Conservation (phyloP, 2,113 vertebrate species). For the Neodontobutis hainanensis region DNA sequence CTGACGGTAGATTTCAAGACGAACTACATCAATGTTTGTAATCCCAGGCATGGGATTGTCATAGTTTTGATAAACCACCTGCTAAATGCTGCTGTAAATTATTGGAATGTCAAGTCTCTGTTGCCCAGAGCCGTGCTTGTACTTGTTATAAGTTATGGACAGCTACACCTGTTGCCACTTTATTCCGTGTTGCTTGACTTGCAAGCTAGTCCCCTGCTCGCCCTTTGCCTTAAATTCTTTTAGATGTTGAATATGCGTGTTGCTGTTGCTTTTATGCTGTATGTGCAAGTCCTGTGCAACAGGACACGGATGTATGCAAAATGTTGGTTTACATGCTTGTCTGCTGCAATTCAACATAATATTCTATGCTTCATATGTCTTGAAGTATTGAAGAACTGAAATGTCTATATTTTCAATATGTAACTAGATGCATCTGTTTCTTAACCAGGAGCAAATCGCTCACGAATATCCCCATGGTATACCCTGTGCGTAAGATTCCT, state of each 20-base stretch:
- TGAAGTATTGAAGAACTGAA: too few relatives aligned
- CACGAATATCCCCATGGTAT: constrained; percentile 86
- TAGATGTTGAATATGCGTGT: constrained; percentile 52
- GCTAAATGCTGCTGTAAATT: constrained; percentile 54
- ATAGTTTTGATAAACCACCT: constrained; percentile 41
- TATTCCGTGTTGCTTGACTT: constrained; percentile 38
- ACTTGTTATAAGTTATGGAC: constrained; percentile 48
- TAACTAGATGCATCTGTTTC: constrained; percentile 21
- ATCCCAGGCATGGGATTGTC: constrained; percentile 30
- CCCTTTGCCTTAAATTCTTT: constrained; percentile 46
- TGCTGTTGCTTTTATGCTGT: constrained; percentile 13
- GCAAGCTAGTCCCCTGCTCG: constrained; percentile 25
- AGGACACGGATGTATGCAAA: too few relatives aligned
- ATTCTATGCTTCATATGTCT: neutral
- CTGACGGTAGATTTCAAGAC: constrained; percentile 22
- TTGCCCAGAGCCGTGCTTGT: constrained; percentile 42
- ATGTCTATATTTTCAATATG: neutral
- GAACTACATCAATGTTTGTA: constrained; percentile 34
- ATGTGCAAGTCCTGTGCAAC: neutral
- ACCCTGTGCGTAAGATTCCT: constrained; percentile 57
- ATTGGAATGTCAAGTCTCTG: constrained; percentile 47
- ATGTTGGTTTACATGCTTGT: neutral
- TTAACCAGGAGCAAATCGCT: constrained; percentile 91
- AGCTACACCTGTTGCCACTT: constrained; percentile 50
- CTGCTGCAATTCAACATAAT: neutral